Evolutionary conservation across 2,888 invertebrate genomes (phyloP).

Genomic region (Xestia ashworthii): DNA sequence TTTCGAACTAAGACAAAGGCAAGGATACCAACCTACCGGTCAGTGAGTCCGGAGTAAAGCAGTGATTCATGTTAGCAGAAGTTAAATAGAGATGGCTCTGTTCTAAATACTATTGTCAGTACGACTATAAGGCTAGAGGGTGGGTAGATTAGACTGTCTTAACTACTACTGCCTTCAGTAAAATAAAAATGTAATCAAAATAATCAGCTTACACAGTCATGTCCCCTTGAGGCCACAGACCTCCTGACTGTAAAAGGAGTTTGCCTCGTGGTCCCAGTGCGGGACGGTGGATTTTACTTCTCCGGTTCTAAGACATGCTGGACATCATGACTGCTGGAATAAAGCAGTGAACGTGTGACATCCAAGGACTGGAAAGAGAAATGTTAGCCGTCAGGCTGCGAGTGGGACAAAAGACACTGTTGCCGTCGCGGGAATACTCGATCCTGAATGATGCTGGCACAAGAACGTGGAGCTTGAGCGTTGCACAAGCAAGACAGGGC

Average conservation of each 20-base stretch:
- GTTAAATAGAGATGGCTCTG: slow-evolving; percentile 28
- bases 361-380: too few species aligned
- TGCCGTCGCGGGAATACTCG: too few species aligned
- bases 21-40: not conserved
- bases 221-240: not conserved
- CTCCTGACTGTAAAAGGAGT: not conserved
- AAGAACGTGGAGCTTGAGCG: too few species aligned
- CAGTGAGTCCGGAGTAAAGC: not conserved
- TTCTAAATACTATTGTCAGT: not conserved
- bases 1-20: not conserved
- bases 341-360: too few species aligned
- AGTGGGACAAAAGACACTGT: too few species aligned
- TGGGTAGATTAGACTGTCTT: not conserved
- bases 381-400: too few species aligned
- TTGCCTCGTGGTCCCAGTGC: not conserved
- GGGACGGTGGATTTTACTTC: not conserved
- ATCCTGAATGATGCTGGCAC: too few species aligned
- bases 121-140: too few species aligned
- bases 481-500: too few species aligned
- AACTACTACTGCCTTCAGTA: not conserved
- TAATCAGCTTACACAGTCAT: not conserved
- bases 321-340: too few species aligned
- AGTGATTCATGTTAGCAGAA: not conserved
- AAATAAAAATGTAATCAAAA: too few species aligned
- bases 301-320: too few species aligned